These are phyloP conservation scores for Lordiphosa andalusiaca DNA, from an alignment of 2,888 invertebrate genomes.

Conservation along the genomic window DNA sequence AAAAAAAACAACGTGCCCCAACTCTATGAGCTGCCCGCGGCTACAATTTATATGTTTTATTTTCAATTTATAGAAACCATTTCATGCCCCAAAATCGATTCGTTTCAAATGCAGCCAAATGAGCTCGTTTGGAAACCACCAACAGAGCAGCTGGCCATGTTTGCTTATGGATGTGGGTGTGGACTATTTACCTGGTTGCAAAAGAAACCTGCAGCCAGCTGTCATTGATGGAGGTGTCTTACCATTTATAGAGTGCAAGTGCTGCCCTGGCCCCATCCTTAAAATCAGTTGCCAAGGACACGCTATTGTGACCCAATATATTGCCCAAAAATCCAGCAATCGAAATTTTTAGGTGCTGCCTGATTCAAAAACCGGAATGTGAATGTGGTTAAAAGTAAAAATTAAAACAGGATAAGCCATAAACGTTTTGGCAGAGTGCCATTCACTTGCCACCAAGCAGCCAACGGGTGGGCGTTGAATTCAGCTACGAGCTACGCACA, in stretches of 20 bases:
- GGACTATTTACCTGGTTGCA: constrained; percentile 14
- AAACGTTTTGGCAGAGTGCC: constrained; percentile 12
- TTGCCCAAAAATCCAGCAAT: neutral
- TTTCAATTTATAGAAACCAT: constrained; percentile 35
- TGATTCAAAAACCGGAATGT: neutral
- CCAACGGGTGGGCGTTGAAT: constrained; percentile 38
- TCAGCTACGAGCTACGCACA: constrained; percentile 38
- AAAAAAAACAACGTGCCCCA: constrained; percentile 16
- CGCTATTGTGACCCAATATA: neutral
- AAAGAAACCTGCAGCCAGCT: constrained; percentile 6
- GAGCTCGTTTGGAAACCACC: constrained; percentile 10
- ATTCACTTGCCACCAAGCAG: constrained; percentile 36
- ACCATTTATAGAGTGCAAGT: neutral
- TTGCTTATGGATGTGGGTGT: constrained; percentile 35
- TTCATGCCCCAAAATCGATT: constrained; percentile 42
- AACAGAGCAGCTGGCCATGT: constrained; percentile 19
- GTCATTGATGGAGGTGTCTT: constrained; percentile 1
- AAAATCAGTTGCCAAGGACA: neutral
- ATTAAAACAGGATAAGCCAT: neutral
- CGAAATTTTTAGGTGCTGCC: constrained; percentile 6
- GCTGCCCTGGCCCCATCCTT: too few species aligned
- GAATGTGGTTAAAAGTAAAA: constrained; percentile 11
- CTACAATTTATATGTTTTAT: constrained; percentile 37
- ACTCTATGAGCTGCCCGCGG: constrained; percentile 21
- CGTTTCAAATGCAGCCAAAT: constrained; percentile 24